Conservation (phyloP, 2,888 invertebrate genomes). For the Eupithecia exiguata region DNA sequence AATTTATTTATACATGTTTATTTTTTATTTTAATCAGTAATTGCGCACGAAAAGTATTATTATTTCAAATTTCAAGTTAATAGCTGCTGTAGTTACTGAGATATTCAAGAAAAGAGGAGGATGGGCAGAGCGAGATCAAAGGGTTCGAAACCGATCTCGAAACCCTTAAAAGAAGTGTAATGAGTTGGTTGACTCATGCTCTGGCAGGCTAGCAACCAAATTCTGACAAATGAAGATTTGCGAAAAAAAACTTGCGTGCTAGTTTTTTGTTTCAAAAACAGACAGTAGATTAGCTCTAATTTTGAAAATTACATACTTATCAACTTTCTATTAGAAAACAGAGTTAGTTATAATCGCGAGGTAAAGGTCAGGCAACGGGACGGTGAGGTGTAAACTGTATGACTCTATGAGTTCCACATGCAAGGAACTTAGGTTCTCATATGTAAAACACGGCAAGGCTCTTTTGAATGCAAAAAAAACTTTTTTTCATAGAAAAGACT, state of each 20-base stretch:
- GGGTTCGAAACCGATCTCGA: too few species aligned
- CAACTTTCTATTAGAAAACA: constrained; percentile 45
- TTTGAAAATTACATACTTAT: constrained; percentile 31
- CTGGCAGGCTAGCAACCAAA: too few species aligned
- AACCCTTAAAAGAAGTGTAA: too few species aligned
- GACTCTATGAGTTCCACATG: background rate
- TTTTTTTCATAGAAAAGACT: background rate
- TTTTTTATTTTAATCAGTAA: too few species aligned
- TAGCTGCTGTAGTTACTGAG: too few species aligned
- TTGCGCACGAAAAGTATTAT: too few species aligned
- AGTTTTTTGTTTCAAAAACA: background rate
- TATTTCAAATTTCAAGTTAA: too few species aligned
- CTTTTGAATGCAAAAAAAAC: too few species aligned
- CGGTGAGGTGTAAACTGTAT: constrained; percentile 18
- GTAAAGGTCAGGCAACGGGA: constrained; percentile 40
- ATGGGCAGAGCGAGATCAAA: too few species aligned
- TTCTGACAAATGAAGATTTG: background rate
- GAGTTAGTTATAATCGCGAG: constrained; percentile 39
- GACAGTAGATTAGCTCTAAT: constrained; percentile 19
- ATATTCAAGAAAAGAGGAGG: too few species aligned
- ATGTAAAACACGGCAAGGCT: background rate
- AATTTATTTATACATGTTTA: too few species aligned
- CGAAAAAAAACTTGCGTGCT: background rate
- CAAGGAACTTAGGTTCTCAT: background rate
- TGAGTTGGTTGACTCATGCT: too few species aligned